Evolutionary conservation across 1,140 invertebrate genomes (phyloP).

Genomic region (Drosophila bocqueti): DNA sequence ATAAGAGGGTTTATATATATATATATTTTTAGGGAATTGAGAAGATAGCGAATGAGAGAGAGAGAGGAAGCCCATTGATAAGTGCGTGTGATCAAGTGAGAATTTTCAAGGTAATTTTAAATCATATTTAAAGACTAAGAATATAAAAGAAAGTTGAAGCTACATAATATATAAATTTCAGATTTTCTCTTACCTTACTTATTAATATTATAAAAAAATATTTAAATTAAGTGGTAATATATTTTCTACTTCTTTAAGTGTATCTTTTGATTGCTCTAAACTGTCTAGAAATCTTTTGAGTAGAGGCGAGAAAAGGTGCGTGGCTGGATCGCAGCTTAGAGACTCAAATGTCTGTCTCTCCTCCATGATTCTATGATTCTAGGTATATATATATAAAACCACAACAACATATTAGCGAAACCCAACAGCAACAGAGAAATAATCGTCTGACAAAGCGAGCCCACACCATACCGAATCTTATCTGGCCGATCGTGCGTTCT

Average conservation of each 20-base stretch:
- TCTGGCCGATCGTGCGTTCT: constrained; percentile 72
- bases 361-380: not conserved
- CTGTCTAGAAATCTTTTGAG: not conserved
- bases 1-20: constrained; percentile 28
- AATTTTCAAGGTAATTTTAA: constrained; percentile 8
- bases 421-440: not conserved
- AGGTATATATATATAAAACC: constrained; percentile 1
- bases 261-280: not conserved
- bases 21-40: constrained; percentile 1
- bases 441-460: constrained; percentile 43
- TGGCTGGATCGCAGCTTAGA: constrained; percentile 15
- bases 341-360: constrained; percentile 2
- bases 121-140: not conserved
- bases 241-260: constrained; percentile 2
- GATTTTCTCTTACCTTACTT: too few relatives aligned
- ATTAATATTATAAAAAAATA: too few relatives aligned
- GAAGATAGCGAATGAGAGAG: not conserved
- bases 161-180: not conserved
- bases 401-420: constrained; percentile 8
- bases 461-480: constrained; percentile 63
- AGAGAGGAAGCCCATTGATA: constrained; percentile 5
- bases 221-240: not conserved
- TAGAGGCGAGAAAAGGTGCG: constrained; percentile 19
- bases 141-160: not conserved
- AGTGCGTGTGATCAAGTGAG: constrained; percentile 16